These are phyloP conservation scores for Pseudorasbora parva DNA, from an alignment of 2,113 vertebrate genomes.

Conservation along the genomic window DNA sequence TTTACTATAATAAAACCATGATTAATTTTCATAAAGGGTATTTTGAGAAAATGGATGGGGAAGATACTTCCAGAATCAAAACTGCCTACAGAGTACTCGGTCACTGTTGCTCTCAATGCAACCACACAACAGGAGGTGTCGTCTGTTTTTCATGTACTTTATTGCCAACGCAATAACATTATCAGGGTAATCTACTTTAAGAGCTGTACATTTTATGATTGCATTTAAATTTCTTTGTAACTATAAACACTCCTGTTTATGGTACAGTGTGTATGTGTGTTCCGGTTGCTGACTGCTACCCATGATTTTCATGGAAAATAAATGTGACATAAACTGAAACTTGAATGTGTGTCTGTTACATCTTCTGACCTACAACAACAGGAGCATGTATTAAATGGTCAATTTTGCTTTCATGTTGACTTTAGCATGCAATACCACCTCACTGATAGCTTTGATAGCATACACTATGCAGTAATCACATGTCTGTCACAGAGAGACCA, in stretches of 20 bases:
- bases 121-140: conserved; percentile 49
- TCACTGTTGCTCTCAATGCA: neutral
- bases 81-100: neutral
- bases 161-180: conserved; percentile 53
- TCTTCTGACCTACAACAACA: neutral
- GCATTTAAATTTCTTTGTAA: conserved; percentile 47
- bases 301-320: conserved; percentile 71
- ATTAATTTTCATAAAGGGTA: too few species aligned
- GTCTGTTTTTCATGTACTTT: conserved; percentile 66
- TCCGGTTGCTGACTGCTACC: conserved; percentile 57
- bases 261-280: conserved; percentile 50
- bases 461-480: neutral
- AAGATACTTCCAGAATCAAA: neutral
- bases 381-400: neutral
- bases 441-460: neutral
- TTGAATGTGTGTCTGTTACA: neutral
- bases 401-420: neutral
- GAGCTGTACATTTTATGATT: conserved; percentile 53
- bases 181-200: conserved; percentile 62
- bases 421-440: neutral
- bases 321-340: conserved; percentile 70
- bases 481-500: neutral
- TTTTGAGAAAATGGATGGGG: conserved; percentile 43
- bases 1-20: too few species aligned
- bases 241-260: conserved; percentile 50